Evolutionary conservation across 2,113 vertebrate genomes (phyloP).

Genomic region (Poeciliopsis occidentalis): DNA sequence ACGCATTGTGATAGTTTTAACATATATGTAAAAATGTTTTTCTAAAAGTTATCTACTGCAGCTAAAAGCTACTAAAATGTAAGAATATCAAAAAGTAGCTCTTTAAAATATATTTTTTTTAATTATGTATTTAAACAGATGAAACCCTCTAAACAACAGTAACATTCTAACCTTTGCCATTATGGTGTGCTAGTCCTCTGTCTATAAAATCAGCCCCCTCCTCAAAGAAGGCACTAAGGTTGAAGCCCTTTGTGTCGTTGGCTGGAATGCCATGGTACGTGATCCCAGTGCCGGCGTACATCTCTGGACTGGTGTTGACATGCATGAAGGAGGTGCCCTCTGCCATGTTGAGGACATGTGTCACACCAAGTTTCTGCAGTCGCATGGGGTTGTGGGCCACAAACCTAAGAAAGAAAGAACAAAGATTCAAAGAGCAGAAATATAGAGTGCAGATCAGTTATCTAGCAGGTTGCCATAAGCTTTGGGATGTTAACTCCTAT

Average conservation of each 20-base stretch:
- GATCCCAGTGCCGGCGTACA: slow-evolving; percentile 93
- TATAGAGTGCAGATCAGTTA: background rate
- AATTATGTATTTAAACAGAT: background rate
- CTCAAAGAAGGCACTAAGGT: slow-evolving; percentile 95
- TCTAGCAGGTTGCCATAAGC: background rate
- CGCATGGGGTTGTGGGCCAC: slow-evolving; percentile 92
- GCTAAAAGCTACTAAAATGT: too few species aligned
- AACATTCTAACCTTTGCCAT: slow-evolving; percentile 84
- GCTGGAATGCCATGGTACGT: slow-evolving; percentile 93
- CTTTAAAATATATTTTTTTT: too few species aligned
- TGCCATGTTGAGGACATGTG: slow-evolving; percentile 93
- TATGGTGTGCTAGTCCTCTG: slow-evolving; percentile 90
- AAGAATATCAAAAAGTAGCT: too few species aligned
- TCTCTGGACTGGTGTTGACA: slow-evolving; percentile 94
- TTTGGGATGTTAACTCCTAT: background rate
- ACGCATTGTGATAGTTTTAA: too few species aligned
- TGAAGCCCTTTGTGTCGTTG: slow-evolving; percentile 92
- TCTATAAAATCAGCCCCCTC: slow-evolving; percentile 95
- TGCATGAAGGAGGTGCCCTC: slow-evolving; percentile 99
- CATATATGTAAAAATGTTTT: too few species aligned
- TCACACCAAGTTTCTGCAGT: slow-evolving; percentile 92
- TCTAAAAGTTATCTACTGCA: too few species aligned
- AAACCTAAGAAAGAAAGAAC: slow-evolving; percentile 78
- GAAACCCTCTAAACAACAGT: background rate
- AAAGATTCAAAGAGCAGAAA: background rate